Conservation (phyloP, 2,113 vertebrate species). For the Origma solitaria region DNA sequence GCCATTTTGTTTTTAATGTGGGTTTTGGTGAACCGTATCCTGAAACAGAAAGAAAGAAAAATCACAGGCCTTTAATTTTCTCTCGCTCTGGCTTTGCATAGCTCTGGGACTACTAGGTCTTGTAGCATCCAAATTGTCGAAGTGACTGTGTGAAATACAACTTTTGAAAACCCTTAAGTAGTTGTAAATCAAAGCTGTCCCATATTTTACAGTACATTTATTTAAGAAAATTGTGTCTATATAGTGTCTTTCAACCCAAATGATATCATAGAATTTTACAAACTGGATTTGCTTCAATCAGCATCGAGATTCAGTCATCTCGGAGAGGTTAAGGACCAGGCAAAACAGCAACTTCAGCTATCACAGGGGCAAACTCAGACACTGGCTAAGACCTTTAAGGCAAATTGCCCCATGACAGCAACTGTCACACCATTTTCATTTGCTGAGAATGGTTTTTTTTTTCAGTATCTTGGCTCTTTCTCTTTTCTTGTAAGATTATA, state of each 20-base stretch:
- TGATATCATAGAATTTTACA: not conserved
- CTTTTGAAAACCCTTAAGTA: not conserved
- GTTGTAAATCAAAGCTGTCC: not conserved
- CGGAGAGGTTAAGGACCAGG: not conserved
- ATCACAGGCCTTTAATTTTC: not conserved
- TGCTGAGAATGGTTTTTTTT: rapidly evolving
- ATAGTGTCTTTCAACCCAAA: not conserved
- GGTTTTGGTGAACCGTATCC: not conserved
- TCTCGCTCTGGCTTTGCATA: not conserved
- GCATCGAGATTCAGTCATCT: not conserved
- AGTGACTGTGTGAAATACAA: not conserved
- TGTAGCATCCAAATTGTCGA: not conserved
- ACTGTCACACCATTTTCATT: not conserved
- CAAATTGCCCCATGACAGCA: not conserved
- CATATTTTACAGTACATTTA: not conserved
- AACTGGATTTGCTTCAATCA: not conserved
- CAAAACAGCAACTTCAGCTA: not conserved
- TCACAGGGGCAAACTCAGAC: not conserved
- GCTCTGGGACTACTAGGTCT: not conserved
- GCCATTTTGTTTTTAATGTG: not conserved
- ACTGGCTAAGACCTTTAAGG: not conserved
- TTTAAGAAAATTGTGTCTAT: not conserved
- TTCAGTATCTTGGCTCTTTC: not conserved
- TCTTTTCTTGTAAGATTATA: not conserved
- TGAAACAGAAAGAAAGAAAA: not conserved